These are phyloP conservation scores for Aplysina aerophoba DNA, from an alignment of 37 sponge, comb jelly and placozoan species.

Conservation along the genomic window DNA sequence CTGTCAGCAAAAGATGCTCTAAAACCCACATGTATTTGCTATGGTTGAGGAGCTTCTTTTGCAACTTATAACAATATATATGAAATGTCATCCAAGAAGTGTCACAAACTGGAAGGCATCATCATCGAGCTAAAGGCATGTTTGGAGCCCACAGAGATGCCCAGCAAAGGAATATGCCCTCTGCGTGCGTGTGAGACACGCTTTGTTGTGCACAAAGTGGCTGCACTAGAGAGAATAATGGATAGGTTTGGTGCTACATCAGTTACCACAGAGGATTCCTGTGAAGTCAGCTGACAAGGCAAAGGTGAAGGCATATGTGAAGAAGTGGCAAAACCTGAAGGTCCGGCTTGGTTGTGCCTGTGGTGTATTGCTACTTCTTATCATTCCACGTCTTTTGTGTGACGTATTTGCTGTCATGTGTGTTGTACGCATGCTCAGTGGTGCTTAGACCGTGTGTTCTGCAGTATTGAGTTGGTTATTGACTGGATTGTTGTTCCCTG, in stretches of 20 bases:
- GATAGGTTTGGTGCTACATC: constrained; percentile 72
- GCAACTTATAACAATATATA: constrained; percentile 58
- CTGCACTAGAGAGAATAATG: constrained; percentile 52
- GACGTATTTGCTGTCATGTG: no score
- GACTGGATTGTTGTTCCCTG: no score
- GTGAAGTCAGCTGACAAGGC: constrained; percentile 51
- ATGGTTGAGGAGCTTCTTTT: constrained; percentile 63
- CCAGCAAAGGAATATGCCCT: constrained; percentile 51
- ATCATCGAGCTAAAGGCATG: constrained; percentile 51
- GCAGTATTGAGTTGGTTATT: no score
- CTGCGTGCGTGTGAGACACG: constrained; percentile 70
- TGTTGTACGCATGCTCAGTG: no score
- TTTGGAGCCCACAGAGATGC: constrained; percentile 50
- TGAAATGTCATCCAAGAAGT: constrained; percentile 73
- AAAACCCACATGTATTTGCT: constrained; percentile 40
- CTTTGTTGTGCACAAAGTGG: constrained; percentile 71
- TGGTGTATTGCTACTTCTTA: no score
- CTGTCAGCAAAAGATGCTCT: constrained; percentile 69
- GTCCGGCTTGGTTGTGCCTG: constrained; percentile 69
- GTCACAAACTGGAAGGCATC: constrained; percentile 56
- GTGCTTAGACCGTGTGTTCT: no score
- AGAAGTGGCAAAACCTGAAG: constrained; percentile 48
- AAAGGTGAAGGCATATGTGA: constrained; percentile 63
- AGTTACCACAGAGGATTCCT: constrained; percentile 58
- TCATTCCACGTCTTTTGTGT: no score